phyloP scores from a whole-genome alignment of 1,140 invertebrate species.

The Coenobita brevimanus region DNA sequence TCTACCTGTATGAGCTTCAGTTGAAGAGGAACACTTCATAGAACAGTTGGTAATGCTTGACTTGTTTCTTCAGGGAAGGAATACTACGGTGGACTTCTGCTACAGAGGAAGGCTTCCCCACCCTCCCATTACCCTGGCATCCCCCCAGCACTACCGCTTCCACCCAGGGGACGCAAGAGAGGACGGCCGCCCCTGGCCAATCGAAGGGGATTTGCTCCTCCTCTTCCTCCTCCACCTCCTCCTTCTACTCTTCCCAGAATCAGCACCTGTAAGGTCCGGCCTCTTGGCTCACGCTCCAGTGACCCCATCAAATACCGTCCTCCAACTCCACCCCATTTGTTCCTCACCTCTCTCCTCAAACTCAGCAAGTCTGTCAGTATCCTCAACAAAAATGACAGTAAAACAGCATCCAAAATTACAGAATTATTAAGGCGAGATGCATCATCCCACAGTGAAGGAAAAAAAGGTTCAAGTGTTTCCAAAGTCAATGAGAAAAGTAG shows the following conservation, averaged over 20 bases:
- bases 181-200: conserved; percentile 54
- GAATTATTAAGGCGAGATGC: conserved; percentile 26
- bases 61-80: conserved; percentile 66
- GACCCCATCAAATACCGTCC: conserved; percentile 60
- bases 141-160: conserved; percentile 45
- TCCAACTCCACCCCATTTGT: conserved; percentile 50
- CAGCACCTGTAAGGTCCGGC: conserved; percentile 40
- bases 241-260: conserved; percentile 5
- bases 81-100: conserved; percentile 64
- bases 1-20: conserved; percentile 63
- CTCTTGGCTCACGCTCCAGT: conserved; percentile 21
- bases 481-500: neutral
- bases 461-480: conserved; percentile 17
- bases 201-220: conserved; percentile 57
- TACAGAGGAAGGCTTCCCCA: conserved; percentile 58
- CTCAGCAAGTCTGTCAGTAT: conserved; percentile 43
- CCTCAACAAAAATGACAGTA: conserved; percentile 47
- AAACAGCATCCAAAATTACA: conserved; percentile 25
- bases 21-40: conserved; percentile 65
- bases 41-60: conserved; percentile 66
- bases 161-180: conserved; percentile 59
- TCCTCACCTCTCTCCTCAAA: conserved; percentile 47
- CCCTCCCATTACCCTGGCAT: conserved; percentile 49
- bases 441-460: conserved; percentile 29
- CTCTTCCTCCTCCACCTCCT: no score